A percentile compares a stretch with the other conserved stretches of the same genome.
These are phyloP conservation scores for Barypeithes pellucidus DNA, from an alignment of 2,888 invertebrate species.

Conservation along the genomic window DNA sequence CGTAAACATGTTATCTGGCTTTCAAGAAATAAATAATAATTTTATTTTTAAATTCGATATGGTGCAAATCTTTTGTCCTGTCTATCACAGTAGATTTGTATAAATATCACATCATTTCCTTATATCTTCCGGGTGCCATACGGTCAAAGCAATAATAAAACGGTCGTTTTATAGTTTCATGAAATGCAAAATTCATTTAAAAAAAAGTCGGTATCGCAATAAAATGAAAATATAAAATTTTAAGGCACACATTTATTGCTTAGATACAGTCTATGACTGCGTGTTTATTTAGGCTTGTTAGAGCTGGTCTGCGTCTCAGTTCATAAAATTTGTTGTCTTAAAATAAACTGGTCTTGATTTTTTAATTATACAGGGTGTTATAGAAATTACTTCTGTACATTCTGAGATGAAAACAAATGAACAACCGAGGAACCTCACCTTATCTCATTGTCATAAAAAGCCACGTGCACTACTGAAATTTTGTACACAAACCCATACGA, in stretches of 20 bases:
- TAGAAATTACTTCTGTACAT: background rate
- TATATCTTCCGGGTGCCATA: too few relatives aligned
- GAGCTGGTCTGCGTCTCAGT: background rate
- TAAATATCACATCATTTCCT: too few relatives aligned
- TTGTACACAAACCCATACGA: too few relatives aligned
- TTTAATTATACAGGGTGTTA: background rate
- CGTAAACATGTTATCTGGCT: too few relatives aligned
- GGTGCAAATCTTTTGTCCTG: too few relatives aligned
- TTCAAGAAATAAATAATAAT: too few relatives aligned
- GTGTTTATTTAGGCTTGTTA: slow-evolving; percentile 6
- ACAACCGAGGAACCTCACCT: too few relatives aligned
- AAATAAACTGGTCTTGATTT: background rate
- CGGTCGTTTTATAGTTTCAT: background rate
- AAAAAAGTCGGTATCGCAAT: background rate
- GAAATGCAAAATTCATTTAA: background rate
- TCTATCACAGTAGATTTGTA: too few relatives aligned
- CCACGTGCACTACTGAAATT: too few relatives aligned
- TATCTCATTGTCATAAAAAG: too few relatives aligned
- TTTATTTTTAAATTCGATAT: too few relatives aligned
- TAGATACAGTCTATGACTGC: background rate
- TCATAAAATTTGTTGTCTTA: slow-evolving; percentile 6
- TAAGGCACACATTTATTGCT: background rate
- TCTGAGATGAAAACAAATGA: too few relatives aligned
- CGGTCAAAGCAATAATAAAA: background rate
- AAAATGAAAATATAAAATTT: background rate